Conservation (phyloP, 1,140 invertebrate genomes). For the Macrobrachium nipponense region DNA sequence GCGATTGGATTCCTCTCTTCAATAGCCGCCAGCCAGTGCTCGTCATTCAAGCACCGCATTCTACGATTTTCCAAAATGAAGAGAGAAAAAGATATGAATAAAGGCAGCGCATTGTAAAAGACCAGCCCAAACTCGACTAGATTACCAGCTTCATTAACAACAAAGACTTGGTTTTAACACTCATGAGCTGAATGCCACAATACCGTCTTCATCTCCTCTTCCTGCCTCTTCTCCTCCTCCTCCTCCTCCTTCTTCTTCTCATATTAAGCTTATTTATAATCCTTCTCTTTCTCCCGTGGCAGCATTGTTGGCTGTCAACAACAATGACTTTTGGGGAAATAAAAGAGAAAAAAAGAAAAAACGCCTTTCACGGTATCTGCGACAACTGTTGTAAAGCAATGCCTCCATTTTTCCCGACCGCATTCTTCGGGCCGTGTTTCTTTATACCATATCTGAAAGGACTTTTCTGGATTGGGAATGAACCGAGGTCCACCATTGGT, state of each 20-base stretch:
- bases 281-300: not conserved
- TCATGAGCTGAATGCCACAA: too few relatives aligned
- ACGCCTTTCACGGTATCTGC: slow-evolving; percentile 5
- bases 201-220: not conserved
- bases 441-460: slow-evolving; percentile 15
- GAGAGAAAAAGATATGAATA: too few relatives aligned
- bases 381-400: slow-evolving; percentile 16
- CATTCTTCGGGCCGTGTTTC: slow-evolving; percentile 3
- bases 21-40: too few relatives aligned
- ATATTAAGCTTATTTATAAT: slow-evolving; percentile 25
- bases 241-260: not conserved
- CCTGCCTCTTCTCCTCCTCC: not conserved
- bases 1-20: too few relatives aligned
- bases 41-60: too few relatives aligned
- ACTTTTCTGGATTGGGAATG: slow-evolving; percentile 23
- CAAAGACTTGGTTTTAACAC: too few relatives aligned
- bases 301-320: slow-evolving; percentile 11
- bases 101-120: too few relatives aligned
- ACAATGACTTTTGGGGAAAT: not conserved
- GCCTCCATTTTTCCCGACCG: not conserved
- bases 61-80: too few relatives aligned
- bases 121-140: too few relatives aligned
- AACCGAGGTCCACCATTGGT: slow-evolving; percentile 20
- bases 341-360: not conserved
- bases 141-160: too few relatives aligned